A percentile compares a stretch with the other conserved stretches of the same genome.
These are phyloP conservation scores for Lasioglossum calceatum DNA, from an alignment of 2,888 invertebrate species.

Conservation along the genomic window DNA sequence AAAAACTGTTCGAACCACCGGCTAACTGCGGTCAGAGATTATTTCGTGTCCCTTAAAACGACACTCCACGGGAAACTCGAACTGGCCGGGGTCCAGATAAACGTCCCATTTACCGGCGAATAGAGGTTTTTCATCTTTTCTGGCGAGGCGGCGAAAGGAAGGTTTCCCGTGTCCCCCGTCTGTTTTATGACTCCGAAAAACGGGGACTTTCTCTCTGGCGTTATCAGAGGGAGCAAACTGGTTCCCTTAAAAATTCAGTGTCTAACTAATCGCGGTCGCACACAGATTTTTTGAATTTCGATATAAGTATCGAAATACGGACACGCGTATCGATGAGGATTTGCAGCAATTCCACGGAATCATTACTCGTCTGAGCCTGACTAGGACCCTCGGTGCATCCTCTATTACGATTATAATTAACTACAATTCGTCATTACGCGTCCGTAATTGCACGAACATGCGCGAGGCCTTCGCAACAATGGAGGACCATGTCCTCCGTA, in stretches of 20 bases:
- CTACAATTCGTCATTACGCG: slow-evolving; percentile 19
- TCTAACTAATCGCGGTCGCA: background rate
- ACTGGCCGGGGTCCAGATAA: slow-evolving; percentile 52
- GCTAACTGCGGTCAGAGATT: slow-evolving; percentile 43
- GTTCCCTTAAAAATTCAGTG: background rate
- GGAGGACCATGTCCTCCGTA: background rate
- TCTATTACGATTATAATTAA: slow-evolving; percentile 36
- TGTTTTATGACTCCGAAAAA: slow-evolving; percentile 13
- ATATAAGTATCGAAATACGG: background rate
- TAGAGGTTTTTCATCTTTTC: slow-evolving; percentile 14
- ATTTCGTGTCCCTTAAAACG: slow-evolving; percentile 56
- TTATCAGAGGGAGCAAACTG: background rate
- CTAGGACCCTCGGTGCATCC: background rate
- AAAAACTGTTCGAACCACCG: slow-evolving; percentile 45
- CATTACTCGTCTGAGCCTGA: background rate
- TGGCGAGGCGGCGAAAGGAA: background rate
- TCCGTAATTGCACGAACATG: slow-evolving; percentile 25
- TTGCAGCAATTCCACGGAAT: background rate
- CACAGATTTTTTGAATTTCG: background rate
- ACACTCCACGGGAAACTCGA: slow-evolving; percentile 18
- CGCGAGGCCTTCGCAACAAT: slow-evolving; percentile 16
- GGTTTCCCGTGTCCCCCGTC: background rate
- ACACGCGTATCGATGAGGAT: background rate
- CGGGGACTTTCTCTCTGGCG: background rate
- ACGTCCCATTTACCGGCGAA: slow-evolving; percentile 40